phyloP scores from a whole-genome alignment of 2,113 vertebrate genomes.

The Ramphastos sulfuratus region DNA sequence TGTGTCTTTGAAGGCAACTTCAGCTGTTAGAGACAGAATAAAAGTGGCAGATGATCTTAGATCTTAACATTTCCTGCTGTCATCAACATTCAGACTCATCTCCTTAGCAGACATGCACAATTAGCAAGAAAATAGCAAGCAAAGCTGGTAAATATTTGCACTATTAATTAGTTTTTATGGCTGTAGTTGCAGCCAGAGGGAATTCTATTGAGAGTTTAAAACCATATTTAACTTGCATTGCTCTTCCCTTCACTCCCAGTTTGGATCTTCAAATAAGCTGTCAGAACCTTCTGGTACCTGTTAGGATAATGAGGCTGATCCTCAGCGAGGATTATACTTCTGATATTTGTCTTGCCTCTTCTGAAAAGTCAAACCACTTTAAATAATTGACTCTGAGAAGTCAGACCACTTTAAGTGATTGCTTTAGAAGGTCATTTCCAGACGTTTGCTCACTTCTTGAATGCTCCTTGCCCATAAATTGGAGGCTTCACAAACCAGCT shows the following conservation, averaged over 20 bases:
- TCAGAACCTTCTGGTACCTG: neutral
- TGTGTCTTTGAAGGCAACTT: neutral
- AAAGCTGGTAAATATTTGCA: neutral
- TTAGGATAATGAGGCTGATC: neutral
- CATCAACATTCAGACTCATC: neutral
- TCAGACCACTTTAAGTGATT: neutral
- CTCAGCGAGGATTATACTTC: neutral
- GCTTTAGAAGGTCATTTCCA: neutral
- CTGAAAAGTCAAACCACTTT: neutral
- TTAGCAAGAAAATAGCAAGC: neutral
- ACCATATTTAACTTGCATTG: neutral
- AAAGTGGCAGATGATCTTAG: neutral
- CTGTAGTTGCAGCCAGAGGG: neutral
- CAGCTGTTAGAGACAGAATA: neutral
- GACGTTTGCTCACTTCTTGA: neutral
- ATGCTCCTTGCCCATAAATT: accelerated
- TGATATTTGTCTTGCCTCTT: neutral
- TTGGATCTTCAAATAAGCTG: neutral
- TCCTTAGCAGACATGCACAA: neutral
- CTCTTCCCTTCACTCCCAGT: neutral
- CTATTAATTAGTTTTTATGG: neutral
- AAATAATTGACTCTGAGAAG: neutral
- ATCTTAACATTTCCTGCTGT: neutral
- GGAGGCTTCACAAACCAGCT: neutral
- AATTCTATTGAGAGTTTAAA: neutral